These are phyloP conservation scores for Acropora tenuis DNA, from an alignment of 64 coral and sea anemone species.

Conservation along the genomic window DNA sequence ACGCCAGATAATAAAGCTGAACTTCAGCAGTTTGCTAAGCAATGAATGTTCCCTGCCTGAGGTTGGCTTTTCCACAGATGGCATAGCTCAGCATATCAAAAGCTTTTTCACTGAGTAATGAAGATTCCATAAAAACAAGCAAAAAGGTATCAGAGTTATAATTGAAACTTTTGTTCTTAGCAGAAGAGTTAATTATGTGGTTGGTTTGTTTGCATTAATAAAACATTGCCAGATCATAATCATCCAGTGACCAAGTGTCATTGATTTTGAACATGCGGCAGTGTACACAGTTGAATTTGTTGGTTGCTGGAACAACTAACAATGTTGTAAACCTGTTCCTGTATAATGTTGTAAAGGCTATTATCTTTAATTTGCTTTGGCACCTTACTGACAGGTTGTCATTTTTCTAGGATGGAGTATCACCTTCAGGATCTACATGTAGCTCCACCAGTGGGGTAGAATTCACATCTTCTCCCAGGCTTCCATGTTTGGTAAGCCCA, in stretches of 20 bases:
- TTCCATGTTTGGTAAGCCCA: conserved; percentile 26
- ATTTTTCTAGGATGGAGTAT: conserved; percentile 16
- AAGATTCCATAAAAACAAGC: conserved; percentile 36
- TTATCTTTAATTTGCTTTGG: conserved; percentile 1
- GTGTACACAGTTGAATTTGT: too few species aligned
- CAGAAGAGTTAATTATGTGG: too few species aligned
- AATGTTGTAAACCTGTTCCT: background rate
- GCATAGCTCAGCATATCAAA: conserved; percentile 47
- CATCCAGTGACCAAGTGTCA: too few species aligned
- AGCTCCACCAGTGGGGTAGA: conserved; percentile 31
- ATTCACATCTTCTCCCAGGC: conserved; percentile 4
- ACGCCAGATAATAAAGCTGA: conserved; percentile 2
- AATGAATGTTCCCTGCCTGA: conserved; percentile 23
- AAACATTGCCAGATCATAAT: too few species aligned
- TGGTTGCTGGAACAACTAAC: background rate
- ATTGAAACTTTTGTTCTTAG: too few species aligned
- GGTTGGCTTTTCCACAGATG: conserved; percentile 35
- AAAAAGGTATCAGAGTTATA: too few species aligned
- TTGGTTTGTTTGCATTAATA: too few species aligned
- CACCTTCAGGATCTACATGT: background rate
- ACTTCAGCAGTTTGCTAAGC: conserved; percentile 41
- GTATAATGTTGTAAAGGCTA: background rate
- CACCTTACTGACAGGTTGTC: background rate
- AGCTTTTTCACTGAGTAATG: conserved; percentile 41
- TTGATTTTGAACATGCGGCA: too few species aligned